These are phyloP conservation scores for Atethmia centrago DNA, from an alignment of 2,888 invertebrate species.

Conservation along the genomic window DNA sequence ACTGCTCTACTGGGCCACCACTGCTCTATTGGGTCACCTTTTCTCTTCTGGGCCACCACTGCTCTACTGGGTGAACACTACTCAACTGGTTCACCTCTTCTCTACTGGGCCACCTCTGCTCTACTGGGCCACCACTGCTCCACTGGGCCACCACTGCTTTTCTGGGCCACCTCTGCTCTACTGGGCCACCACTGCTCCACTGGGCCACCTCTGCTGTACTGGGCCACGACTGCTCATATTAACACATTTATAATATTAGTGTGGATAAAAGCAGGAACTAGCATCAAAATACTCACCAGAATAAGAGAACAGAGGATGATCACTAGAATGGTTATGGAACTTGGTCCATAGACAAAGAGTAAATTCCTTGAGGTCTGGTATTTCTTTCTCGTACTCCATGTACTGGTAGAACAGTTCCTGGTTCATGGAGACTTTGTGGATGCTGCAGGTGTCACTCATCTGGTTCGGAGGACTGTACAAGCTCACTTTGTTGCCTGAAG, in stretches of 20 bases:
- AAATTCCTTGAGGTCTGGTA: conserved; percentile 95
- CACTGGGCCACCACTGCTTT: no score
- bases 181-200: no score
- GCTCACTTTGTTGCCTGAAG: conserved; percentile 73
- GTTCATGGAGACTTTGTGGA: conserved; percentile 93
- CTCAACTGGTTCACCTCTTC: no score
- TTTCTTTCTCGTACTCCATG: conserved; percentile 92
- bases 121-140: no score
- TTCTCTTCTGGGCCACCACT: no score
- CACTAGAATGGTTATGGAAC: conserved; percentile 95
- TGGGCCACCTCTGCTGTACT: no score
- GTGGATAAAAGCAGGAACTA: background rate
- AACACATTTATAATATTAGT: background rate
- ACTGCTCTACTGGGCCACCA: no score
- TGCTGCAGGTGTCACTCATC: conserved; percentile 91
- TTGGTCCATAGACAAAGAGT: conserved; percentile 96
- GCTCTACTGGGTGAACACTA: no score
- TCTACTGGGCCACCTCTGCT: no score
- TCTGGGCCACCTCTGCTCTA: no score
- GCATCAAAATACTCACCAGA: conserved; percentile 90
- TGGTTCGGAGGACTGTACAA: conserved; percentile 64
- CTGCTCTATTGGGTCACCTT: no score
- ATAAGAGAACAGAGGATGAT: conserved; percentile 96
- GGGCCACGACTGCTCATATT: no score
- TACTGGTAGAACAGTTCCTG: conserved; percentile 93